Evolutionary conservation across 2,888 invertebrate genomes (phyloP).

Genomic region (Ennomos fuscantarius): DNA sequence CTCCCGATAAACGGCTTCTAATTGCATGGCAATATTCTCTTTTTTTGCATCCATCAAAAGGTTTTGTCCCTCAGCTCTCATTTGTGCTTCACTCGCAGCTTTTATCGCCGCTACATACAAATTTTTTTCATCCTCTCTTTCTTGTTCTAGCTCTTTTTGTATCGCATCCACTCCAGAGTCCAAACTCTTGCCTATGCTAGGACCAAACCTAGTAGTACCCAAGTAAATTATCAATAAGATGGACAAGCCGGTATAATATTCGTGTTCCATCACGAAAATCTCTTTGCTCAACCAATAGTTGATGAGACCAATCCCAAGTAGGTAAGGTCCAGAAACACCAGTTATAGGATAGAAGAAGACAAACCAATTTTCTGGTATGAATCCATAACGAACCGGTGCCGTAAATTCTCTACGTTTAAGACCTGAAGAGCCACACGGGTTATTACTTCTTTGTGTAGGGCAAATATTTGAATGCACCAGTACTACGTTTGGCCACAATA

Average conservation of each 20-base stretch:
- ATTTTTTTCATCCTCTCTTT: slow-evolving; percentile 80
- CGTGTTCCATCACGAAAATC: slow-evolving; percentile 96
- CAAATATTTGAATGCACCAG: slow-evolving; percentile 40
- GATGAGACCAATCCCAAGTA: slow-evolving; percentile 90
- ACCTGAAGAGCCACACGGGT: slow-evolving; percentile 2
- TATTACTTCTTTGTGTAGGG: slow-evolving; percentile 25
- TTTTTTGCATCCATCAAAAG: slow-evolving; percentile 92
- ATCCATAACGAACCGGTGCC: slow-evolving; percentile 85
- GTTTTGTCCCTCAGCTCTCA: slow-evolving; percentile 90
- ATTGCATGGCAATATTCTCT: slow-evolving; percentile 95
- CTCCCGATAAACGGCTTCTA: slow-evolving; percentile 95
- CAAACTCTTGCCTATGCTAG: slow-evolving; percentile 82
- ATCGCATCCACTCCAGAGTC: slow-evolving; percentile 89
- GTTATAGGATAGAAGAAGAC: slow-evolving; percentile 96
- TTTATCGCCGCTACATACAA: slow-evolving; percentile 81
- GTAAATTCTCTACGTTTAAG: slow-evolving; percentile 51
- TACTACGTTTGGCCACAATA: slow-evolving; percentile 37
- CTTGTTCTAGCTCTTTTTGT: slow-evolving; percentile 79
- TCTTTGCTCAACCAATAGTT: slow-evolving; percentile 97
- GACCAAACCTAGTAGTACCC: slow-evolving; percentile 88
- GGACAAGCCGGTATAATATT: slow-evolving; percentile 92
- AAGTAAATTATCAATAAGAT: slow-evolving; percentile 85
- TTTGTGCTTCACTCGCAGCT: slow-evolving; percentile 88
- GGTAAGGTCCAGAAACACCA: slow-evolving; percentile 94
- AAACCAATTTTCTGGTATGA: slow-evolving; percentile 86